Conservation (phyloP, 1,140 invertebrate species). For the Meloidogyne exigua region DNA sequence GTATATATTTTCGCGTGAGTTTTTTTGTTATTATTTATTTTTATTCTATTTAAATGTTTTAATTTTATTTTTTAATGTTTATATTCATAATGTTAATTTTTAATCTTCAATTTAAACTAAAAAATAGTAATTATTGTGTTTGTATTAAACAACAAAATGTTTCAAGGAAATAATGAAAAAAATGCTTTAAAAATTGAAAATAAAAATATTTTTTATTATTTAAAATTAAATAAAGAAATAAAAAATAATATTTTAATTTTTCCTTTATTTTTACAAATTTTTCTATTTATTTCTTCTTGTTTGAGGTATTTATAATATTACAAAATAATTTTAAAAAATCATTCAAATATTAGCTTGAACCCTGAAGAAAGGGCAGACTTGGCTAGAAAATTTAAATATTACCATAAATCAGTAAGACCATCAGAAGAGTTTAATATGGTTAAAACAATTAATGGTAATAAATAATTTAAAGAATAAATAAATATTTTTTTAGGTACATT, state of each 20-base stretch:
- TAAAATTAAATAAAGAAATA: too few species aligned
- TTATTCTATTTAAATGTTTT: too few species aligned
- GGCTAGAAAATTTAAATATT: constrained; percentile 54
- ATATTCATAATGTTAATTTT: background rate
- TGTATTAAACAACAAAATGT: background rate
- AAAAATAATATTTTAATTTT: background rate
- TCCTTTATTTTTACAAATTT: background rate
- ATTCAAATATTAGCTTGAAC: constrained; percentile 32
- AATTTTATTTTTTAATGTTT: background rate
- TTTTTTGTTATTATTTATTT: too few species aligned
- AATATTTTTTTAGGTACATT: constrained; percentile 43
- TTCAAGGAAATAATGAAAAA: background rate
- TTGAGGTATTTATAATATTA: background rate
- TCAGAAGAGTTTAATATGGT: constrained; percentile 45
- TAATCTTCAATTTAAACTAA: constrained; percentile 5
- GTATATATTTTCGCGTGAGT: too few species aligned
- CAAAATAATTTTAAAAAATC: background rate
- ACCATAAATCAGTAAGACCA: constrained; percentile 45
- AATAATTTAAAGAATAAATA: background rate
- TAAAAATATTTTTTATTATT: background rate
- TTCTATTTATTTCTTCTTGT: background rate
- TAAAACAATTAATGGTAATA: constrained; percentile 42
- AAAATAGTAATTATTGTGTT: background rate
- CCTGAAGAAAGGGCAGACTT: constrained; percentile 47
- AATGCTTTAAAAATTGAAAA: background rate